Evolutionary conservation across 1,140 invertebrate species (phyloP).

Genomic region (Drosophila suzukii): DNA sequence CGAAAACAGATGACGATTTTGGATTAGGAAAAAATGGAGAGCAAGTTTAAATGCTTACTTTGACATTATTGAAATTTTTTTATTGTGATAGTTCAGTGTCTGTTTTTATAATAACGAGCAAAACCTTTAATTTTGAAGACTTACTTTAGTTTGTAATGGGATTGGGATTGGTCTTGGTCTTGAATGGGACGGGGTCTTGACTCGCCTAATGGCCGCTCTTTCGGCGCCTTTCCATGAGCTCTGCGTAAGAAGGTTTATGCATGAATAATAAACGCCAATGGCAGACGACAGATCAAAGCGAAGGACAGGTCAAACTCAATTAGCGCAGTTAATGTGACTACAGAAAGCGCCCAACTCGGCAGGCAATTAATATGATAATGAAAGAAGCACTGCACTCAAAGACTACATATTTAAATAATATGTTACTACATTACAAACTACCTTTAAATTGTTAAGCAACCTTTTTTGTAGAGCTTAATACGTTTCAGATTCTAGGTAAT

Average conservation of each 20-base stretch:
- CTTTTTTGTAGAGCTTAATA: no score
- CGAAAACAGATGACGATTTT: no score
- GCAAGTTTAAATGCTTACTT: no score
- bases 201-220: slow-evolving; percentile 39
- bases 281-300: slow-evolving; percentile 35
- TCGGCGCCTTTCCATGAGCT: slow-evolving; percentile 58
- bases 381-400: slow-evolving; percentile 4
- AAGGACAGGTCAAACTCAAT: slow-evolving; percentile 44
- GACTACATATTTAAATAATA: no score
- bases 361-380: slow-evolving; percentile 44
- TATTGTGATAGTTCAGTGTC: no score
- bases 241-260: slow-evolving; percentile 53
- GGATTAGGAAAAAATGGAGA: no score
- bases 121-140: not conserved
- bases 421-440: no score
- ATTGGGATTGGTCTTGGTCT: slow-evolving; percentile 6
- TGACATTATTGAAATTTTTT: no score
- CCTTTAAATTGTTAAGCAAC: no score
- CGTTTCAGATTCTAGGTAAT: no score
- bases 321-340: slow-evolving; percentile 44
- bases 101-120: no score
- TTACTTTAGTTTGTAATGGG: slow-evolving; percentile 3
- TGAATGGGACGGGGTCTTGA: slow-evolving; percentile 4
- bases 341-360: slow-evolving; percentile 11
- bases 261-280: slow-evolving; percentile 34